Conservation (phyloP, 2,888 invertebrate genomes). For the Altica lythri region DNA sequence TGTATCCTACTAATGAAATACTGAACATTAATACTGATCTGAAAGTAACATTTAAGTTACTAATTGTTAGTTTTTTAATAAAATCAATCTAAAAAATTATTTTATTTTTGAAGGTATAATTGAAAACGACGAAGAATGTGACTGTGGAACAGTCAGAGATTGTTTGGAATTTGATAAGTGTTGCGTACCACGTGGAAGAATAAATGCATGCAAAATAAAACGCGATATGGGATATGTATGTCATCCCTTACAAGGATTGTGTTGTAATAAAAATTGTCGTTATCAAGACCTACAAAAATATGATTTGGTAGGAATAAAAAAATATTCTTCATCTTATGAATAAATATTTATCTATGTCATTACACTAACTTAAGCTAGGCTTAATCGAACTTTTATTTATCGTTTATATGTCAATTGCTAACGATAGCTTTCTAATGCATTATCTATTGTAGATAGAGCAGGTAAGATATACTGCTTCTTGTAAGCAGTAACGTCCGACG, state of each 20-base stretch:
- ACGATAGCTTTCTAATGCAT: no score
- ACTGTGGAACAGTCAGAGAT: constrained; percentile 65
- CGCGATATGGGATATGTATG: constrained; percentile 52
- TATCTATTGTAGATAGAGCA: no score
- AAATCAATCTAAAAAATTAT: not conserved
- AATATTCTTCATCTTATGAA: not conserved
- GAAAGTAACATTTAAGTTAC: no score
- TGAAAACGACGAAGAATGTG: constrained; percentile 73
- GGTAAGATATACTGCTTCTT: no score
- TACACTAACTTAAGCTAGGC: not conserved
- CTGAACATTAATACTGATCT: no score
- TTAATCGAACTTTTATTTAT: no score
- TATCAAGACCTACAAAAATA: constrained; percentile 38
- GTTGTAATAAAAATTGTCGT: constrained; percentile 58
- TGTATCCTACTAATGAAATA: no score
- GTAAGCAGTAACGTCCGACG: no score
- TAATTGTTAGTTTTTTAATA: no score
- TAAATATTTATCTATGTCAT: not conserved
- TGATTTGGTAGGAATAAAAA: constrained; percentile 29
- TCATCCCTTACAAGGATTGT: constrained; percentile 63
- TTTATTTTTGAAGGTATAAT: constrained; percentile 59
- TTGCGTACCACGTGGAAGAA: constrained; percentile 59
- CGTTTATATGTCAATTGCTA: no score
- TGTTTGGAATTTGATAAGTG: constrained; percentile 59
- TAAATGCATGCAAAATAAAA: constrained; percentile 60